phyloP scores from a whole-genome alignment of 2,113 vertebrate genomes.

The Enhydra lutris region DNA sequence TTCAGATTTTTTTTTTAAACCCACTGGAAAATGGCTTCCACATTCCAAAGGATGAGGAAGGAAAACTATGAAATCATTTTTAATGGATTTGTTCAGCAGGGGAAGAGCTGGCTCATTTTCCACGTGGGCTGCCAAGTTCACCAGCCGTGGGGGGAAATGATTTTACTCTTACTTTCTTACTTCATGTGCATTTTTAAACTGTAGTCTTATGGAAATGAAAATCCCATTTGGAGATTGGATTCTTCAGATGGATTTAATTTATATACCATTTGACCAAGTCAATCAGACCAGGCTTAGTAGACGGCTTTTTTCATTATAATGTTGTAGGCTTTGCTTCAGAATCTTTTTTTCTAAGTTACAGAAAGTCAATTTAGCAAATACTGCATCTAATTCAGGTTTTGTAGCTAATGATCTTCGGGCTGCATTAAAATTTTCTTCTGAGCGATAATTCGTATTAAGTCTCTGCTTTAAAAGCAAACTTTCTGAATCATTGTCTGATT shows the following conservation, averaged over 20 bases:
- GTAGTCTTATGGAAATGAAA: constrained; percentile 51
- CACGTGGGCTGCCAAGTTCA: constrained; percentile 59
- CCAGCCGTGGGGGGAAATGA: background rate
- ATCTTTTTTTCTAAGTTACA: background rate
- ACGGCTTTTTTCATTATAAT: background rate
- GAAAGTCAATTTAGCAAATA: background rate
- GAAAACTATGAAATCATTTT: constrained; percentile 69
- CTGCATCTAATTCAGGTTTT: background rate
- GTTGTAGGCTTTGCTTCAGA: background rate
- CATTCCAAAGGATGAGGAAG: constrained; percentile 62
- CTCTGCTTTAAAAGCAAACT: background rate
- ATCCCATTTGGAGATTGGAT: constrained; percentile 62
- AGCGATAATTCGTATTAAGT: background rate
- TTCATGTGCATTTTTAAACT: constrained; percentile 37
- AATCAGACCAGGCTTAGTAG: constrained; percentile 19
- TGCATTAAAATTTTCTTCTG: background rate
- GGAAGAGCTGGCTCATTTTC: constrained; percentile 52
- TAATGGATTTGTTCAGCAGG: constrained; percentile 56
- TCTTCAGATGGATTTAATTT: constrained; percentile 68
- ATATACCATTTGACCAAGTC: constrained; percentile 61
- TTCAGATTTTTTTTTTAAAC: background rate
- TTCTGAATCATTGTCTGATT: background rate
- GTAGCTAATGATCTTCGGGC: constrained; percentile 8
- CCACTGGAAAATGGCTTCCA: constrained; percentile 58
- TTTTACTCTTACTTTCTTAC: constrained; percentile 47